Percentiles rank a stretch among this genome's conserved stretches.
These are phyloP conservation scores for Eulemur rubriventer DNA, from an alignment of 2,797 vertebrate species.

Conservation along the genomic window DNA sequence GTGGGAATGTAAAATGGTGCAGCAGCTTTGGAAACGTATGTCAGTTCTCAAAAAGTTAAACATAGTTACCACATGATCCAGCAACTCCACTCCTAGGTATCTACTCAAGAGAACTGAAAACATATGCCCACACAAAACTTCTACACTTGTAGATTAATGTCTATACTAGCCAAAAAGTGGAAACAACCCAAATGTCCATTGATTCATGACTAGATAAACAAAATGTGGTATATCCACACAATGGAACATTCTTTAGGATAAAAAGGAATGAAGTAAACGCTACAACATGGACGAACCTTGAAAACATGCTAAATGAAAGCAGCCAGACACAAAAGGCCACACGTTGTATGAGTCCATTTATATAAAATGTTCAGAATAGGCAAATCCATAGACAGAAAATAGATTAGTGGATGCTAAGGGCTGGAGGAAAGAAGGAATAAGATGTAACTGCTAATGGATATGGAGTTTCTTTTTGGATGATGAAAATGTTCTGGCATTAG, in stretches of 20 bases:
- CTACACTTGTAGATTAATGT: neutral
- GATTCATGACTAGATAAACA: neutral
- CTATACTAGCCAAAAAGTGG: neutral
- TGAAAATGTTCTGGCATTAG: too few relatives aligned
- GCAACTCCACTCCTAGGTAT: neutral
- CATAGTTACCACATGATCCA: neutral
- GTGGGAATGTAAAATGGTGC: too few relatives aligned
- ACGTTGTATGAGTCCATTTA: neutral
- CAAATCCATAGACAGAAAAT: neutral
- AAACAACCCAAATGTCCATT: too few relatives aligned
- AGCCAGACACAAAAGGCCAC: neutral
- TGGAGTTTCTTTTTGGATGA: too few relatives aligned
- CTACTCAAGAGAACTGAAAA: neutral
- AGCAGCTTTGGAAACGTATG: too few relatives aligned
- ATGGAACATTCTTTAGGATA: neutral
- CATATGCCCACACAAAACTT: neutral
- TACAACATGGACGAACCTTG: neutral
- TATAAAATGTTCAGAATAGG: neutral
- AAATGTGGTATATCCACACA: neutral
- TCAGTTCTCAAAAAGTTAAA: neutral
- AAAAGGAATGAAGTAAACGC: neutral
- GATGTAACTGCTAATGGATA: too few relatives aligned
- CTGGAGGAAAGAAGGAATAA: too few relatives aligned
- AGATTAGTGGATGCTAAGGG: neutral
- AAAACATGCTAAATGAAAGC: neutral